A percentile compares a stretch with the other conserved stretches of the same genome.
Evolutionary conservation across 2,888 invertebrate genomes (phyloP).

Genomic region (Troilus luridus): DNA sequence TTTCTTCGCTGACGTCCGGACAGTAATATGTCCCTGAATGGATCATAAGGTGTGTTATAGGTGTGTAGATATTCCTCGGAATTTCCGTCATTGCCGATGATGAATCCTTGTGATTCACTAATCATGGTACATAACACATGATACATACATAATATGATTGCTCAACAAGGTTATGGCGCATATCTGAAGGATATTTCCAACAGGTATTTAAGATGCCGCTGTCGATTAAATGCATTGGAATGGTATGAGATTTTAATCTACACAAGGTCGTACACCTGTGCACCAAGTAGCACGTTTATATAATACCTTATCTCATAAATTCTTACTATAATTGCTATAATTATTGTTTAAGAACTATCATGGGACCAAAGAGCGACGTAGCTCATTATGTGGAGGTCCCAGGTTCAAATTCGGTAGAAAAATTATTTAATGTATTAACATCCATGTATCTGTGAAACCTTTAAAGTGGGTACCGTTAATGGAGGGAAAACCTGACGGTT

Average conservation of each 20-base stretch:
- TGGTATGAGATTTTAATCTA: not conserved
- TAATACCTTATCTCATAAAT: not conserved
- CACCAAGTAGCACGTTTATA: not conserved
- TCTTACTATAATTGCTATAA: no score
- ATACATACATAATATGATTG: not conserved
- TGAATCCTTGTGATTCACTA: not conserved
- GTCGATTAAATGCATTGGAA: not conserved
- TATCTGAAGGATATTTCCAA: not conserved
- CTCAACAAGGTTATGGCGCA: not conserved
- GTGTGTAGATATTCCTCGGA: constrained; percentile 19
- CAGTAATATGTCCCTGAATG: not conserved
- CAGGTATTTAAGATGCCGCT: not conserved
- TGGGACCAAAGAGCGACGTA: no score
- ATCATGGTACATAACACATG: not conserved
- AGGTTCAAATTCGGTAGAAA: no score
- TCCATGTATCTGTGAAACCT: no score
- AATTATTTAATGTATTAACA: no score
- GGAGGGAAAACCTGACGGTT: no score
- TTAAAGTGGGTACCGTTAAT: no score
- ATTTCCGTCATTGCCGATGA: constrained; percentile 8
- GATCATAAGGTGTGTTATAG: constrained; percentile 31
- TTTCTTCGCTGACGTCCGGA: not conserved
- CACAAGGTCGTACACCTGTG: not conserved
- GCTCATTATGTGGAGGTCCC: no score
- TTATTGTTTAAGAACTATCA: no score